phyloP scores from a whole-genome alignment of 2,888 invertebrate genomes.

The Apodemia hepburni region DNA sequence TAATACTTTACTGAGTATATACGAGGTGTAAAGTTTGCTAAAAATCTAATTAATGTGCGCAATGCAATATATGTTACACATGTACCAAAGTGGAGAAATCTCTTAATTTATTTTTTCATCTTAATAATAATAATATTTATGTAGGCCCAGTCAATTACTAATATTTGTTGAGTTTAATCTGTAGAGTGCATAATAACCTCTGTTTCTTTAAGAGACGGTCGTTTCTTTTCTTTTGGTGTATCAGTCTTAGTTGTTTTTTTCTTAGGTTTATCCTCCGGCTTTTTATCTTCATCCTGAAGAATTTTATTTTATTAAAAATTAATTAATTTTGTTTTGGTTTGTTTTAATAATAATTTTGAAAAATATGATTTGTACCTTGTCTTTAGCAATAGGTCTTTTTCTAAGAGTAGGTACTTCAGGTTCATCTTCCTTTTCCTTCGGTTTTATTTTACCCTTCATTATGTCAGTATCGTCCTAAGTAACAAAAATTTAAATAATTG shows the following conservation, averaged over 20 bases:
- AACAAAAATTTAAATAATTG: conserved; percentile 31
- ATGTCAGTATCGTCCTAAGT: conserved; percentile 63
- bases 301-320: conserved; percentile 23
- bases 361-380: conserved; percentile 53
- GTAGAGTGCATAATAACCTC: conserved; percentile 51
- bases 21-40: not conserved
- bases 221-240: conserved; percentile 62
- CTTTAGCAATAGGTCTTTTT: conserved; percentile 64
- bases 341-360: conserved; percentile 11
- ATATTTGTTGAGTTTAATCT: conserved; percentile 21
- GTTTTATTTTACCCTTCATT: conserved; percentile 71
- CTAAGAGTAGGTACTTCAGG: conserved; percentile 63
- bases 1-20: not conserved
- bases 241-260: conserved; percentile 61
- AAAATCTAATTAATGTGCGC: not conserved
- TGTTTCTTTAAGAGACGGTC: conserved; percentile 67
- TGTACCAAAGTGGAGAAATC: not conserved
- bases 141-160: not conserved
- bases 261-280: conserved; percentile 70
- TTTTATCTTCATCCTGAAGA: conserved; percentile 65
- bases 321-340: conserved; percentile 17
- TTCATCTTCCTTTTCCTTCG: conserved; percentile 66
- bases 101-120: not conserved
- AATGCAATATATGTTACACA: not conserved
- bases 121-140: not conserved